Evolutionary conservation across 1,140 invertebrate species (phyloP), one percentile per base, ranked within the genome.

Genomic region (Trissolcus basalis): DNA sequence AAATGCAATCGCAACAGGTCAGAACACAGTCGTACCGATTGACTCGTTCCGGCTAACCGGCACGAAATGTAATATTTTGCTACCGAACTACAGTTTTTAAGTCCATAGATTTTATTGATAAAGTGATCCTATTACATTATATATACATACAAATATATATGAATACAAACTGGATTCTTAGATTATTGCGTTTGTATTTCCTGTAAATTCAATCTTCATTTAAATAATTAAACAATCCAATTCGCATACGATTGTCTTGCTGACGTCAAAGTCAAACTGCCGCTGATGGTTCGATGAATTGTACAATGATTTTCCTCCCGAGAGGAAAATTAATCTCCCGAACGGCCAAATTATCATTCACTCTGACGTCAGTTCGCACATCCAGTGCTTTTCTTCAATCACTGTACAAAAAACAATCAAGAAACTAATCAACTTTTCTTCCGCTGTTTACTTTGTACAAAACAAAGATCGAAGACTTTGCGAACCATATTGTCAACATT

Each of bases 41-140:
- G 59, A 65, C 60, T 69, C 61, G 65, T 69, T 47, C 56, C 63
- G 48, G 47, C 16, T 39, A 12, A 49, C 50, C 41, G 49, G 44
- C 11, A 55, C 49, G 53, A 68, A 74, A 63, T 74, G 70, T 68
- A 80, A 82, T 82, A 82, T 82, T 82, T 82, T 82, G 77, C 80
- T 82, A 82, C 71, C 74, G 77, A 80, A 80, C 70, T 78, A 77
- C 73, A 73, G 54, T 75, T 80, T 77, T 81, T 77, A 79, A 81
- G 79, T 81, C 77, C 67, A 75, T 79, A 81, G 77, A 77, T 77
- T 75, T 81, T 79, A 79, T 81, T 76, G 68, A 79, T 77, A 72
- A 78, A 77, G 71, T 74, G 69, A 78, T 78, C 72, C 72, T 75
- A 75, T 75, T 69, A 69, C 63, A 75, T 69, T 68, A 68, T 74